phyloP scores from a whole-genome alignment of 30 jellyfish, hydroid and myxozoan genomes.

The Aurelia aurita complex sp. Pacific region DNA sequence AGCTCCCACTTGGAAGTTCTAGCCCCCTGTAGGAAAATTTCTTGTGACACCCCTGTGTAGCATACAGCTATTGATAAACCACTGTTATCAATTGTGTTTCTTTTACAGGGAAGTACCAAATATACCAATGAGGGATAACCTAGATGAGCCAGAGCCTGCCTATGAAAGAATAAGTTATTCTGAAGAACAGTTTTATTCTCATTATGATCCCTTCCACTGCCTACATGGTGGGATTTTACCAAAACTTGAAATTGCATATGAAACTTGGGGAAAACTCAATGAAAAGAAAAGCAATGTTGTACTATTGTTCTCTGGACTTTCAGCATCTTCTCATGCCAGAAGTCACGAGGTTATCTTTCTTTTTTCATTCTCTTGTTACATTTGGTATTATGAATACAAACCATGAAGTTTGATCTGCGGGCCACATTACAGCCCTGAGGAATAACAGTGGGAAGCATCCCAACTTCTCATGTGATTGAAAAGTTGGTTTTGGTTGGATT shows the following conservation, averaged over 20 bases:
- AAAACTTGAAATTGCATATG: conserved; percentile 69
- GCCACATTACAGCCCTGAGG: too few relatives aligned
- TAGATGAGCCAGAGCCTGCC: conserved; percentile 75
- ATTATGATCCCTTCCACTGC: conserved; percentile 54
- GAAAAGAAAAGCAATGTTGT: conserved; percentile 65
- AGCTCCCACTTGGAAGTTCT: too few relatives aligned
- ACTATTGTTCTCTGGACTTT: conserved; percentile 71
- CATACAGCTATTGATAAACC: neutral
- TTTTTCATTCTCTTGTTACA: too few relatives aligned
- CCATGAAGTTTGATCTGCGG: too few relatives aligned
- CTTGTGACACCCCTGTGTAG: too few relatives aligned
- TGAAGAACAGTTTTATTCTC: conserved; percentile 59
- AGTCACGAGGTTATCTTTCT: conserved; percentile 65
- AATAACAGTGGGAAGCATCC: too few relatives aligned
- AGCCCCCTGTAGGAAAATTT: too few relatives aligned
- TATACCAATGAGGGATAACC: neutral
- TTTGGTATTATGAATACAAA: too few relatives aligned
- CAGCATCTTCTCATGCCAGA: conserved; percentile 85
- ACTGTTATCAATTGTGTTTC: neutral
- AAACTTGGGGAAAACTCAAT: conserved; percentile 87
- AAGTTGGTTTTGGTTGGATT: too few relatives aligned
- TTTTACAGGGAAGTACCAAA: neutral
- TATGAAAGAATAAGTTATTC: conserved; percentile 42
- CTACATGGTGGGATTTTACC: conserved; percentile 77
- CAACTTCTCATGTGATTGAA: too few relatives aligned